Evolutionary conservation across 2,797 vertebrate genomes (phyloP), one percentile per base, ranked within the genome.

Genomic region (Hemibagrus guttatus): DNA sequence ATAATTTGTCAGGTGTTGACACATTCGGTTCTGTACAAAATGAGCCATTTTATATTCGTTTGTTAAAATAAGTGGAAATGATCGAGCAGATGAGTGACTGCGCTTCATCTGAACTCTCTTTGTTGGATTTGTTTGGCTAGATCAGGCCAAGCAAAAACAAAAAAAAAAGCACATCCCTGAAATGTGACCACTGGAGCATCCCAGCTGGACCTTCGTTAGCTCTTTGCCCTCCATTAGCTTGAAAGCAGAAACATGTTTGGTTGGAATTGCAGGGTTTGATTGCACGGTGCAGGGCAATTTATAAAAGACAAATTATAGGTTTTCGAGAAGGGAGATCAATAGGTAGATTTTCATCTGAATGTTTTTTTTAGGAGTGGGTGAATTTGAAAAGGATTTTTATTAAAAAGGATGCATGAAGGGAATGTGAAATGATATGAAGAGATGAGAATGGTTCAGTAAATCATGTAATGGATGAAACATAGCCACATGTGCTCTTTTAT

Each of bases 11-110:
- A 76, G 72, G 71, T 13, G 58, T 46, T 56, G 78, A 78, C 86
- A 52, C 76, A 84, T 81, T 84, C 82, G 35, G 26, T 61, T 52
- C 66, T 39, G 17, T 72, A 58, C 61, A 85, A 89, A 89, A 88
- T 84, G 49, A 86, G 71, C 80, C 56, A 68, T 89, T 89, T 88
- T 68, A 74, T 83, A 90, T 88, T 90, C 14, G 83, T 89, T 90
- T 89, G 35, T 84, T 81, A 61, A 91, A 91, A 90, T 86, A 39
- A 56, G 83, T 58, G 39, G 79, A 83, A 31, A 78, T 79, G 75
- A 90, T 89, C 85, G 71, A 89, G 76, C 78, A 83, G 64, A 75
- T 42, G 71, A 85, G 35, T 75, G 84, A 74, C 52, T 61, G 52
- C 4, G 0, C 46, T 68, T 84, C 21, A 16, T 88, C 86, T 85